Conservation (phyloP, 2,888 invertebrate species). For the Theretra japonica region DNA sequence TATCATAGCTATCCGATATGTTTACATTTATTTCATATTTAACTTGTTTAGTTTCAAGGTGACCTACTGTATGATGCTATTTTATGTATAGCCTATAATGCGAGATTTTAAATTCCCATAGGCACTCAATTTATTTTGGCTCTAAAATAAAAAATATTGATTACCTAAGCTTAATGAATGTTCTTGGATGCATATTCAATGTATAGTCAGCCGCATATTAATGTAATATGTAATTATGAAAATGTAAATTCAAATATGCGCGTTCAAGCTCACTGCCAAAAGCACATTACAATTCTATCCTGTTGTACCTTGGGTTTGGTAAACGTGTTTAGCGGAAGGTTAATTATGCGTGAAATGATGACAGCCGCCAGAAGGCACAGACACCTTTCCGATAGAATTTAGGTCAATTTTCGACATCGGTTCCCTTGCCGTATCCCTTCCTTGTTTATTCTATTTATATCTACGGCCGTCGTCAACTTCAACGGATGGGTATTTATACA, state of each 20-base stretch:
- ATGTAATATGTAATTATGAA: neutral
- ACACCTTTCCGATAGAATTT: slow-evolving; percentile 57
- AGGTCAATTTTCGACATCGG: slow-evolving; percentile 66
- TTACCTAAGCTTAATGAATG: too few relatives aligned
- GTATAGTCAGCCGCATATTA: neutral
- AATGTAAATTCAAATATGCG: slow-evolving; percentile 1
- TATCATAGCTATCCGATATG: too few relatives aligned
- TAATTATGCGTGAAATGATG: slow-evolving; percentile 74
- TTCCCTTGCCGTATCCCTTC: slow-evolving; percentile 48
- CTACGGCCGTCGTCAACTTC: slow-evolving; percentile 34
- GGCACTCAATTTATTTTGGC: too few relatives aligned
- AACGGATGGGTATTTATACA: slow-evolving; percentile 10
- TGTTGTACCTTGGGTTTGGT: slow-evolving; percentile 38
- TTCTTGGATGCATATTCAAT: too few relatives aligned
- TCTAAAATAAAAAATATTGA: too few relatives aligned
- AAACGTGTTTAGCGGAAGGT: slow-evolving; percentile 59
- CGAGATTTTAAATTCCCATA: too few relatives aligned
- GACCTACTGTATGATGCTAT: too few relatives aligned
- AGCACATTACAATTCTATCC: slow-evolving; percentile 25
- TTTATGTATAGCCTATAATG: too few relatives aligned
- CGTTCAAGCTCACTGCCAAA: slow-evolving; percentile 5
- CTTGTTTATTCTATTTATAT: slow-evolving; percentile 56
- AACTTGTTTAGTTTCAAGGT: too few relatives aligned
- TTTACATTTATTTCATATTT: too few relatives aligned
- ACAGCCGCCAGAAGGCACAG: slow-evolving; percentile 56